These are phyloP conservation scores for Eclectus roratus DNA, from an alignment of 2,113 vertebrate species.

Conservation along the genomic window DNA sequence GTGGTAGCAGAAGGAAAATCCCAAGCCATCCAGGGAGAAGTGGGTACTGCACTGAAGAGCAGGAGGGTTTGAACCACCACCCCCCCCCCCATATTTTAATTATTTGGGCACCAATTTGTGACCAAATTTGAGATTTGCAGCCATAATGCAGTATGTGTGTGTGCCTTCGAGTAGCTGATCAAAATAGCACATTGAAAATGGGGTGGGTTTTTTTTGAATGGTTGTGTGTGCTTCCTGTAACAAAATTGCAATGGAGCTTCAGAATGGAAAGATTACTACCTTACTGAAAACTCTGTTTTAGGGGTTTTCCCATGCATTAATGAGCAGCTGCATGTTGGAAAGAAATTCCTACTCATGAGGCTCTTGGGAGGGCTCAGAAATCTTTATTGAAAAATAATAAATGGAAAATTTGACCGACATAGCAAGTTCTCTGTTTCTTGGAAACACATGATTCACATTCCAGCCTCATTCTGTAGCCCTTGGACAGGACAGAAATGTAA, in stretches of 20 bases:
- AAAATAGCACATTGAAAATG: neutral
- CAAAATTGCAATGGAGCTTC: neutral
- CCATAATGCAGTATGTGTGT: neutral
- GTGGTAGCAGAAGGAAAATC: neutral
- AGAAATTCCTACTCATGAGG: neutral
- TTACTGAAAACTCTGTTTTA: neutral
- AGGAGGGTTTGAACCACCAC: neutral
- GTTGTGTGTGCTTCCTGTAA: neutral
- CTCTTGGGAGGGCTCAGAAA: neutral
- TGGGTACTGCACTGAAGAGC: neutral
- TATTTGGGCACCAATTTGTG: neutral
- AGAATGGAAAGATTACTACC: neutral
- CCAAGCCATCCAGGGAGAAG: neutral
- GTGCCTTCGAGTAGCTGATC: neutral
- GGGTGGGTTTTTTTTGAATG: neutral
- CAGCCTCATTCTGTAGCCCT: neutral
- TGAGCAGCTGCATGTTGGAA: conserved; percentile 5
- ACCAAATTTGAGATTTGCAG: neutral
- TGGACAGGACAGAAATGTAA: neutral
- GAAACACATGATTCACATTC: conserved; percentile 5
- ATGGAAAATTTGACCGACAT: conserved; percentile 2
- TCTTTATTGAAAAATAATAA: conserved; percentile 13
- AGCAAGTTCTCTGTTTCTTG: conserved; percentile 15
- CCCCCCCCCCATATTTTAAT: neutral
- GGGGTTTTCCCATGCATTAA: conserved; percentile 10